Conservation (phyloP, 2,888 invertebrate species). For the Acronicta psi region DNA sequence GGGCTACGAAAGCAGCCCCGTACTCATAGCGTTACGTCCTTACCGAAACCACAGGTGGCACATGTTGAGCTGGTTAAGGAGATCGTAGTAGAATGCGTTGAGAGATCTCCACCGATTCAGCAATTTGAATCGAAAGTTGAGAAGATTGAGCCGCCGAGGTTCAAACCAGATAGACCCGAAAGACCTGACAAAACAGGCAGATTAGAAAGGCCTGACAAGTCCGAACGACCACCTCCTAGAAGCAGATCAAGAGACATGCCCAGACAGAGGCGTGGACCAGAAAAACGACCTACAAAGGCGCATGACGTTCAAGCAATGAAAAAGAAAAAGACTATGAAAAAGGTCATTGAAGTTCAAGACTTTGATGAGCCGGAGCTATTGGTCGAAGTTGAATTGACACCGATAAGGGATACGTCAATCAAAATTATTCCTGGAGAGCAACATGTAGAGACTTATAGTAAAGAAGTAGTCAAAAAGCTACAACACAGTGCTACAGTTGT, state of each 20-base stretch:
- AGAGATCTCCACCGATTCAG: conserved; percentile 64
- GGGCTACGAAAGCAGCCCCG: conserved; percentile 86
- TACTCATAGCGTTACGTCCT: conserved; percentile 65
- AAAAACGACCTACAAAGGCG: conserved; percentile 77
- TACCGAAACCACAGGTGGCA: conserved; percentile 80
- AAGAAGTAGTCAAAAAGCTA: conserved; percentile 69
- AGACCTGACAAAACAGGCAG: conserved; percentile 64
- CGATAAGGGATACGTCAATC: conserved; percentile 24
- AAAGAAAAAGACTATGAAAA: conserved; percentile 79
- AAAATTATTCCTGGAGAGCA: conserved; percentile 34
- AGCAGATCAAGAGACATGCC: conserved; percentile 82
- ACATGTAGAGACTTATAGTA: conserved; percentile 28
- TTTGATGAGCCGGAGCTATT: conserved; percentile 74
- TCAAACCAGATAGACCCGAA: conserved; percentile 60
- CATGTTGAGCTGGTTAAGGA: conserved; percentile 79
- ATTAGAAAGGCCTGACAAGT: conserved; percentile 63
- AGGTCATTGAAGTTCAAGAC: conserved; percentile 81
- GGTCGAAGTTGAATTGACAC: conserved; percentile 47
- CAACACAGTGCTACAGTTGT: conserved; percentile 75
- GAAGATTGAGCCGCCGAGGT: conserved; percentile 55
- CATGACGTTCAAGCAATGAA: conserved; percentile 75
- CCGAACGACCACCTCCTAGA: conserved; percentile 68
- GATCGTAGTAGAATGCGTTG: conserved; percentile 72
- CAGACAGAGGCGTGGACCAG: conserved; percentile 77
- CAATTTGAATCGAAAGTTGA: conserved; percentile 64